Conservation (phyloP, 2,888 invertebrate genomes). For the Parapristionchus giblindavisi region DNA sequence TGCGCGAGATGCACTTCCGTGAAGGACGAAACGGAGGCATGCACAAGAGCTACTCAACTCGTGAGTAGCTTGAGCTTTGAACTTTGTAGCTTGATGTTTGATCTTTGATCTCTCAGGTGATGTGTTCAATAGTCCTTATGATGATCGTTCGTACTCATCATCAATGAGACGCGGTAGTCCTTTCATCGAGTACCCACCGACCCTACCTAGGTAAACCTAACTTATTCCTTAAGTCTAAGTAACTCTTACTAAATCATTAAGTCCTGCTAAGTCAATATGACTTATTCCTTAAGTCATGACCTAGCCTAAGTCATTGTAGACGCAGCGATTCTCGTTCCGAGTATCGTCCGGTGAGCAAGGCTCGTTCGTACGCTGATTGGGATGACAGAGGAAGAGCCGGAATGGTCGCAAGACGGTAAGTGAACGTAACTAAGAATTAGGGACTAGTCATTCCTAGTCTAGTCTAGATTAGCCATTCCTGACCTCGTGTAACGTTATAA, state of each 20-base stretch:
- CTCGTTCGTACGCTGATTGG: conserved; percentile 68
- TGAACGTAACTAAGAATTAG: no score
- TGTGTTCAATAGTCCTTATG: conserved; percentile 54
- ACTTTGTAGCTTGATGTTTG: no score
- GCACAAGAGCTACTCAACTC: conserved; percentile 68
- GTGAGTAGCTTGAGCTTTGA: conserved; percentile 42
- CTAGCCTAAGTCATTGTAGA: not conserved
- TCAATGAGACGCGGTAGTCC: conserved; percentile 59
- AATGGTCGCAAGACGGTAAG: conserved; percentile 48
- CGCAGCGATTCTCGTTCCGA: conserved; percentile 19
- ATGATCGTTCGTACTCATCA: conserved; percentile 53
- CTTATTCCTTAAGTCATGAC: not conserved
- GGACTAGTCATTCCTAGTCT: no score
- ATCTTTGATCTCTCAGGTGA: conserved; percentile 55
- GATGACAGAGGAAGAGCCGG: conserved; percentile 59
- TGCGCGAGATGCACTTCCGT: conserved; percentile 51
- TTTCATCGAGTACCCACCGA: conserved; percentile 69
- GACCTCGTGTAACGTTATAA: no score
- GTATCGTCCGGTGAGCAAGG: conserved; percentile 59
- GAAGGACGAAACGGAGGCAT: conserved; percentile 49
- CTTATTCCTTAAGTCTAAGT: not conserved
- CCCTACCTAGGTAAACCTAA: conserved; percentile 55
- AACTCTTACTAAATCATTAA: no score
- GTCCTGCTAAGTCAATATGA: no score
- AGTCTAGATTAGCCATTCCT: no score